Conservation (phyloP, 2,888 invertebrate genomes). For the Hypomecis punctinalis region DNA sequence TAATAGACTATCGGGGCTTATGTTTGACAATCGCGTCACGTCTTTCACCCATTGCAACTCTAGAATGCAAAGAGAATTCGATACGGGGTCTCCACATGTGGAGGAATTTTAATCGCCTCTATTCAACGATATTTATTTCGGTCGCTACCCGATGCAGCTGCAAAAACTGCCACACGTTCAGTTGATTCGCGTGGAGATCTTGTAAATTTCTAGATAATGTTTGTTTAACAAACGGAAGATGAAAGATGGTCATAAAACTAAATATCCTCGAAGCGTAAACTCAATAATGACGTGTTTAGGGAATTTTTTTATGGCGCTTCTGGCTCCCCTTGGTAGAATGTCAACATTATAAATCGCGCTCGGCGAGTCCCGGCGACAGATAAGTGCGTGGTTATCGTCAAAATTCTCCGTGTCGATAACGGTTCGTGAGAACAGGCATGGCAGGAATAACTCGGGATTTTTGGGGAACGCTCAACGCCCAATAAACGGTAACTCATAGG, state of each 20-base stretch:
- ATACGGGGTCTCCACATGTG: slow-evolving; percentile 47
- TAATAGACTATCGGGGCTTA: slow-evolving; percentile 54
- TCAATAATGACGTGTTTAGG: slow-evolving; percentile 40
- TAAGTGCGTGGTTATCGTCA: slow-evolving; percentile 74
- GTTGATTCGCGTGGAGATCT: slow-evolving; percentile 8
- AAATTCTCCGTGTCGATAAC: slow-evolving; percentile 71
- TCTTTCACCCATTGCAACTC: slow-evolving; percentile 49
- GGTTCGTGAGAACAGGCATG: slow-evolving; percentile 68
- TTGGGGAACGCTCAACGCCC: slow-evolving; percentile 51
- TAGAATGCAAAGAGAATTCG: slow-evolving; percentile 59
- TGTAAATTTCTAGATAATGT: slow-evolving; percentile 24
- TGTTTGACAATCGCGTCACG: slow-evolving; percentile 70
- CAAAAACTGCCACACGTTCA: slow-evolving; percentile 17
- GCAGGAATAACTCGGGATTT: slow-evolving; percentile 61
- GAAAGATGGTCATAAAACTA: slow-evolving; percentile 41
- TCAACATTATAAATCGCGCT: slow-evolving; percentile 59
- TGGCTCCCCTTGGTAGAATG: slow-evolving; percentile 44
- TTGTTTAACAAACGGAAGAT: slow-evolving; percentile 43
- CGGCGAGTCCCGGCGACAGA: slow-evolving; percentile 59
- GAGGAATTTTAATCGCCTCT: slow-evolving; percentile 67
- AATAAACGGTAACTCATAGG: slow-evolving; percentile 58
- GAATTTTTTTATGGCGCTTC: slow-evolving; percentile 35
- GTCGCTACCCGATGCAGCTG: slow-evolving; percentile 28
- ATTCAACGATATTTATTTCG: slow-evolving; percentile 45
- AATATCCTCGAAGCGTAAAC: slow-evolving; percentile 39